Conservation (phyloP, 2,113 vertebrate genomes). For the Hyla sarda region DNA sequence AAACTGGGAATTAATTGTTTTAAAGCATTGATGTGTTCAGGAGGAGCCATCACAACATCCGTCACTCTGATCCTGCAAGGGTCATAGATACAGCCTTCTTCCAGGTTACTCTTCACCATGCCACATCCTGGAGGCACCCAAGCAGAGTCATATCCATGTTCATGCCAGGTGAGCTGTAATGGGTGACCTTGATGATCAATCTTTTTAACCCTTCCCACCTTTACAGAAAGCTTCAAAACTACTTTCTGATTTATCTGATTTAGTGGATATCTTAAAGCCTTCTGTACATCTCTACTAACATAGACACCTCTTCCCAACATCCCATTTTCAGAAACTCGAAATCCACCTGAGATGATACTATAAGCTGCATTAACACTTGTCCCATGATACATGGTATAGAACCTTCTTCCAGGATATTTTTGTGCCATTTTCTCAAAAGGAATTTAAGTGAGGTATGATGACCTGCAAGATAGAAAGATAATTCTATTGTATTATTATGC, state of each 20-base stretch:
- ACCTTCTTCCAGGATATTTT: neutral
- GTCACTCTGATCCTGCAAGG: constrained; percentile 40
- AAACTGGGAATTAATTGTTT: constrained; percentile 6
- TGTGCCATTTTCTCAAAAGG: neutral
- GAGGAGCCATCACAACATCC: neutral
- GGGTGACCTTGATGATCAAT: constrained; percentile 37
- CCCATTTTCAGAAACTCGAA: neutral
- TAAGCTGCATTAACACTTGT: constrained; percentile 9
- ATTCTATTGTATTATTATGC: neutral
- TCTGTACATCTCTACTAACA: constrained; percentile 25
- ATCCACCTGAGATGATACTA: constrained; percentile 21
- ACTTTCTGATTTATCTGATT: neutral
- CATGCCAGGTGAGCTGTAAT: constrained; percentile 47
- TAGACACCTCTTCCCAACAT: constrained; percentile 46
- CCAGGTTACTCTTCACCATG: constrained; percentile 25
- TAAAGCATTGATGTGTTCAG: neutral
- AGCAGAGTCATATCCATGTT: constrained; percentile 47
- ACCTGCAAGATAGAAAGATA: neutral
- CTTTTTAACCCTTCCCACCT: constrained; percentile 44
- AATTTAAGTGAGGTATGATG: neutral
- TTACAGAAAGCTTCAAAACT: constrained; percentile 38
- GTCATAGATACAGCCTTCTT: constrained; percentile 52
- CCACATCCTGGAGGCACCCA: constrained; percentile 43
- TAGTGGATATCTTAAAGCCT: constrained; percentile 38
- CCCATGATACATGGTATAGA: constrained; percentile 31